Conservation (phyloP, 2,888 invertebrate genomes). For the Drosophila stalkeri region DNA sequence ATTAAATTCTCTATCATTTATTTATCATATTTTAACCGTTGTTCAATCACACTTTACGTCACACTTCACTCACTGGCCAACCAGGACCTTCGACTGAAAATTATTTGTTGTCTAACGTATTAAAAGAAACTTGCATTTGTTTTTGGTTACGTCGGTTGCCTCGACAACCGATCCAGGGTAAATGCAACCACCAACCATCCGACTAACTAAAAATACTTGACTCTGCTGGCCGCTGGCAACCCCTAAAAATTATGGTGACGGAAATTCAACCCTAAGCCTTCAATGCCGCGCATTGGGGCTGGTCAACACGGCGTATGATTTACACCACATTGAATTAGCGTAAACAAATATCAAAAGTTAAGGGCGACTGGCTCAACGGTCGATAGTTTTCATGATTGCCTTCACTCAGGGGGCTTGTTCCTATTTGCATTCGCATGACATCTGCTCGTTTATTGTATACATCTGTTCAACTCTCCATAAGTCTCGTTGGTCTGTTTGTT, state of each 20-base stretch:
- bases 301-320: conserved; percentile 58
- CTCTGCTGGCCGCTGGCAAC: conserved; percentile 18
- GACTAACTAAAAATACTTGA: conserved; percentile 1
- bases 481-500: conserved; percentile 8
- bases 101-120: conserved; percentile 27
- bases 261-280: conserved; percentile 53
- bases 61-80: conserved; percentile 14
- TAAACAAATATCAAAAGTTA: conserved; percentile 48
- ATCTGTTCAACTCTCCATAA: conserved; percentile 10
- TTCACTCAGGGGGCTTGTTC: conserved; percentile 25
- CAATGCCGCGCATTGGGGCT: conserved; percentile 51
- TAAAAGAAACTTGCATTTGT: conserved; percentile 30
- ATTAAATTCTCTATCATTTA: neutral
- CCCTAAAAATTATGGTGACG: conserved; percentile 41
- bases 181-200: conserved; percentile 45
- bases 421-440: conserved; percentile 50
- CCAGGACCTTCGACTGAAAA: conserved; percentile 66
- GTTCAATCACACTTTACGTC: conserved; percentile 32
- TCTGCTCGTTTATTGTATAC: conserved; percentile 17
- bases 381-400: conserved; percentile 42
- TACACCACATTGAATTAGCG: conserved; percentile 44
- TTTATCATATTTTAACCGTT: conserved; percentile 17
- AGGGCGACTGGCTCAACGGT: conserved; percentile 34
- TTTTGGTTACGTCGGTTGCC: conserved; percentile 39
- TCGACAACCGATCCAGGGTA: conserved; percentile 38